Conservation (phyloP, 2,888 invertebrate species). For the Coelinius sp. region DNA sequence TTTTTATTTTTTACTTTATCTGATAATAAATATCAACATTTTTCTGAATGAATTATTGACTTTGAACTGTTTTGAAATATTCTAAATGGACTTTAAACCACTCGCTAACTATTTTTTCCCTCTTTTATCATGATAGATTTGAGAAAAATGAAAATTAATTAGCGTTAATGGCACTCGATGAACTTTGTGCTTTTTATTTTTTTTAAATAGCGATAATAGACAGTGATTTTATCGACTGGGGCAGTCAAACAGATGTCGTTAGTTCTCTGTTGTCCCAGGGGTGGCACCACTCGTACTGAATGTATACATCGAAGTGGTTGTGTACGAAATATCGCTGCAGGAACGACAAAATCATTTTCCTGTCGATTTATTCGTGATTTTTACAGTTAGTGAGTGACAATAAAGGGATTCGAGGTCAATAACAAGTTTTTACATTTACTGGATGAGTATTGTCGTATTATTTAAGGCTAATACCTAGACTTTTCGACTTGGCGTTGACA, state of each 20-base stretch:
- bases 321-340: constrained; percentile 56
- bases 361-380: constrained; percentile 40
- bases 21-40: not conserved
- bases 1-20: not conserved
- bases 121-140: not conserved
- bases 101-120: not conserved
- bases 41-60: not conserved
- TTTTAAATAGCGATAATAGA: not conserved
- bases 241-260: not conserved
- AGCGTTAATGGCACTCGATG: too few relatives aligned
- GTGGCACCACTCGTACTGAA: constrained; percentile 55
- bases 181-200: not conserved
- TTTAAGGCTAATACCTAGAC: constrained; percentile 39
- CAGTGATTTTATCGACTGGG: not conserved
- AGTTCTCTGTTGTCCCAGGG: not conserved
- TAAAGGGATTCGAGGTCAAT: not conserved
- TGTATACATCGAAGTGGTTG: constrained; percentile 65
- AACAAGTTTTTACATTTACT: not conserved
- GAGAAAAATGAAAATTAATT: too few relatives aligned
- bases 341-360: constrained; percentile 44
- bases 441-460: constrained; percentile 34
- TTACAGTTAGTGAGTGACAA: not conserved
- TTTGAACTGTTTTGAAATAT: not conserved
- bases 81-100: not conserved
- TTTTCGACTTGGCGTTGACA: constrained; percentile 59